Evolutionary conservation across 1,140 invertebrate species (phyloP).

Genomic region (Lutraria rhynchaena): DNA sequence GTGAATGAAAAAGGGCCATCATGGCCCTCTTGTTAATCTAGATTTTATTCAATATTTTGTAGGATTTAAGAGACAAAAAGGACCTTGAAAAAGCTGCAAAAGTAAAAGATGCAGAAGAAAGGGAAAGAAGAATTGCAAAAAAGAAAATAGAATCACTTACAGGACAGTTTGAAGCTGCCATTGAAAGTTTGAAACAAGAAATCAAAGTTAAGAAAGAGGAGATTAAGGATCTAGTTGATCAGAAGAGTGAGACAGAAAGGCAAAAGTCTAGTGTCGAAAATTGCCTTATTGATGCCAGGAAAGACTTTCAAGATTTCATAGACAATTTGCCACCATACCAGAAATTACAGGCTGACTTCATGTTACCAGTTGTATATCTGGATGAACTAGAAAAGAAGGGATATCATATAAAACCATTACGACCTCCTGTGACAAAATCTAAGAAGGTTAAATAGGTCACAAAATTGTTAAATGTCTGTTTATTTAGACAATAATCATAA

Average conservation of each 20-base stretch:
- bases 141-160: conserved; percentile 58
- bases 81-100: conserved; percentile 64
- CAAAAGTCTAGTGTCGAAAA: conserved; percentile 64
- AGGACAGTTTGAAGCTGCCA: conserved; percentile 53
- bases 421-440: conserved; percentile 9
- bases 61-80: conserved; percentile 60
- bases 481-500: too few relatives aligned
- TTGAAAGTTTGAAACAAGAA: conserved; percentile 55
- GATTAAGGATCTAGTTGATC: conserved; percentile 45
- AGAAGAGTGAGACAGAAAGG: conserved; percentile 59
- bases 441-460: conserved; percentile 18
- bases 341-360: conserved; percentile 64
- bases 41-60: neutral
- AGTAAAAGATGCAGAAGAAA: conserved; percentile 58
- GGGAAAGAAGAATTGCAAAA: conserved; percentile 61
- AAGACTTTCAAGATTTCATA: conserved; percentile 71
- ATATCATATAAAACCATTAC: conserved; percentile 30
- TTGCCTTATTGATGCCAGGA: conserved; percentile 60
- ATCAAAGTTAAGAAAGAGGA: conserved; percentile 57
- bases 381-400: conserved; percentile 62
- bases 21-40: too few relatives aligned
- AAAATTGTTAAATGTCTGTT: too few relatives aligned
- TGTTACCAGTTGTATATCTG: conserved; percentile 65
- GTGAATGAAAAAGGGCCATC: too few relatives aligned
- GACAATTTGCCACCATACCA: conserved; percentile 63